These are phyloP conservation scores for Piliocolobus tephrosceles DNA, from an alignment of 2,113 vertebrate species.

Conservation along the genomic window DNA sequence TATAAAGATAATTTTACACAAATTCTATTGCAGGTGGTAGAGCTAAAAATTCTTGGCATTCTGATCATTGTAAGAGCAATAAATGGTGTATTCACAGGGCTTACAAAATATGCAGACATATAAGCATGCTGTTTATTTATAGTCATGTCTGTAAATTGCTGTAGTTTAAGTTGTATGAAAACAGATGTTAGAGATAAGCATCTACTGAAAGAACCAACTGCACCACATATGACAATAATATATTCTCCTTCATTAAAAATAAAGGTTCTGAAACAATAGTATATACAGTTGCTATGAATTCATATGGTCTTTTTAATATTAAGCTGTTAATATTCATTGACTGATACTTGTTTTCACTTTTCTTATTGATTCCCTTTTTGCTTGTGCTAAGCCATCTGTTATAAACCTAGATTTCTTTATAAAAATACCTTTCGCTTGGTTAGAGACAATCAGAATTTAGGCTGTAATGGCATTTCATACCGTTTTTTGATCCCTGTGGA, in stretches of 20 bases:
- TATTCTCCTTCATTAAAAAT: neutral
- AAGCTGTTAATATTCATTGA: conserved; percentile 51
- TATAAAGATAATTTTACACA: conserved; percentile 55
- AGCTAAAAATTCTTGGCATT: conserved; percentile 48
- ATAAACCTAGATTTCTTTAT: conserved; percentile 63
- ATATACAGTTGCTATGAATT: neutral
- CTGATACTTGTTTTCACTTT: conserved; percentile 30
- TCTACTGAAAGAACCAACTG: conserved; percentile 13
- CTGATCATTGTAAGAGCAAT: conserved; percentile 41
- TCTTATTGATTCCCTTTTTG: conserved; percentile 35
- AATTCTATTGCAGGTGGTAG: conserved; percentile 43
- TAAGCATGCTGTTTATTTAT: conserved; percentile 41
- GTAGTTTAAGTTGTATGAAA: conserved; percentile 29
- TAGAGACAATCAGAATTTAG: conserved; percentile 58
- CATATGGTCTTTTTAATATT: neutral
- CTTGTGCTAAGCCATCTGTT: conserved; percentile 39
- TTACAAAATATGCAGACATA: conserved; percentile 42
- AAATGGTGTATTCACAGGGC: conserved; percentile 6
- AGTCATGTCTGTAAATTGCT: conserved; percentile 34
- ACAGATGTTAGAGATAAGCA: conserved; percentile 30
- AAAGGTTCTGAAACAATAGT: neutral
- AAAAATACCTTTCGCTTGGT: conserved; percentile 51
- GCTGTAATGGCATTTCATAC: conserved; percentile 33
- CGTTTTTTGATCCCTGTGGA: conserved; percentile 46
- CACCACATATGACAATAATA: neutral